These are phyloP conservation scores for Glaucidium brasilianum DNA, from an alignment of 2,113 vertebrate genomes.

Conservation along the genomic window DNA sequence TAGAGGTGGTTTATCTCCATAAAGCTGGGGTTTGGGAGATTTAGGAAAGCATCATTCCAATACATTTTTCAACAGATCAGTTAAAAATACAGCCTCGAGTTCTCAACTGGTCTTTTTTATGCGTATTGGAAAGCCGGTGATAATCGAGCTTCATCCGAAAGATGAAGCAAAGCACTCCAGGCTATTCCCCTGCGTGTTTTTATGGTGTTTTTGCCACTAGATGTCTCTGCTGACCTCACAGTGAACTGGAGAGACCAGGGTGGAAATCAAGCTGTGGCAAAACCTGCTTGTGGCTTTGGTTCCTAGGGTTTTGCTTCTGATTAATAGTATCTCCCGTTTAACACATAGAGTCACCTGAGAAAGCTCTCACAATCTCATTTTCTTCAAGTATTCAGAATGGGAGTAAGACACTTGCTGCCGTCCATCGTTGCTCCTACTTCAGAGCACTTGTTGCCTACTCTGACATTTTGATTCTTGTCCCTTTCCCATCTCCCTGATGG, in stretches of 20 bases:
- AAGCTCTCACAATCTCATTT: neutral
- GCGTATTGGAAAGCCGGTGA: neutral
- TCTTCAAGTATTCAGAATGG: neutral
- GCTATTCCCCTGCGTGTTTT: neutral
- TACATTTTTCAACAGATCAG: neutral
- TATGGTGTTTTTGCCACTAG: slow-evolving; percentile 24
- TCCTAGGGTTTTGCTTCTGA: neutral
- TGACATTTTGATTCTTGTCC: neutral
- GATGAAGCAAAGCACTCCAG: neutral
- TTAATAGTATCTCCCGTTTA: neutral
- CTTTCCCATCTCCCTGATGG: neutral
- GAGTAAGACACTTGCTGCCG: neutral
- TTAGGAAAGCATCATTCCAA: neutral
- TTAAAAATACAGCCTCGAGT: neutral
- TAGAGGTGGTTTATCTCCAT: neutral
- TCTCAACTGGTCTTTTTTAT: neutral
- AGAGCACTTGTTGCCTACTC: neutral
- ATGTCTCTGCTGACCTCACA: slow-evolving; percentile 25
- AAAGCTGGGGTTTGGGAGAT: neutral
- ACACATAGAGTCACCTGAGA: neutral
- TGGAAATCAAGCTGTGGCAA: neutral
- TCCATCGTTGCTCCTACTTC: neutral
- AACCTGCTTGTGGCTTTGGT: neutral
- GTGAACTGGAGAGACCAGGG: neutral
- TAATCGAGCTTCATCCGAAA: neutral